Evolutionary conservation across 2,797 vertebrate genomes (phyloP).

Genomic region (Ptychobarbus kaznakovi): DNA sequence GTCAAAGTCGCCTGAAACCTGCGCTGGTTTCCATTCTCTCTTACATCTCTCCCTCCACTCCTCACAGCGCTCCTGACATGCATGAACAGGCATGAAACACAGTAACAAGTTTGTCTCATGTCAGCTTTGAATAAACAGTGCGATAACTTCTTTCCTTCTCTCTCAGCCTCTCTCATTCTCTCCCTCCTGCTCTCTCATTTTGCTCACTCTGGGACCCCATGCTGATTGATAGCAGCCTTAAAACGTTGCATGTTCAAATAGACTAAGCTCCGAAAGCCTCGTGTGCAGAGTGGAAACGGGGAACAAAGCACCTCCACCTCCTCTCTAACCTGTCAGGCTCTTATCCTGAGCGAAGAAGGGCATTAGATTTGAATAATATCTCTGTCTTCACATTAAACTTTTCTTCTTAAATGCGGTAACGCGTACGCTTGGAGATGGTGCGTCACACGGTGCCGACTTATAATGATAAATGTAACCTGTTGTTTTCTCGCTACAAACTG

Average conservation of each 20-base stretch:
- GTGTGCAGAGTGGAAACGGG: slow-evolving; percentile 66
- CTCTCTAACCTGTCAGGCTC: slow-evolving; percentile 70
- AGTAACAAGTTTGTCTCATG: slow-evolving; percentile 76
- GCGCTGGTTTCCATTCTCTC: slow-evolving; percentile 55
- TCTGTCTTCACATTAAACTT: slow-evolving; percentile 59
- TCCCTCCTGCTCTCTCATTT: slow-evolving; percentile 58
- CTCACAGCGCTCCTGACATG: slow-evolving; percentile 73
- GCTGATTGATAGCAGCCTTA: slow-evolving; percentile 73
- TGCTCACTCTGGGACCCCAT: slow-evolving; percentile 68
- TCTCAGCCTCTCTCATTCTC: slow-evolving; percentile 30
- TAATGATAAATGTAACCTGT: slow-evolving; percentile 56
- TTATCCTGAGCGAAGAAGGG: slow-evolving; percentile 66
- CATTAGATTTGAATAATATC: slow-evolving; percentile 62
- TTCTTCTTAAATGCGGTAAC: slow-evolving; percentile 38
- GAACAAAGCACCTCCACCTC: slow-evolving; percentile 76
- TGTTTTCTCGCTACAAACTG: slow-evolving; percentile 49
- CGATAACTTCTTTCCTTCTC: slow-evolving; percentile 58
- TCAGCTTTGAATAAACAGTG: slow-evolving; percentile 77
- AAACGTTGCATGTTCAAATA: slow-evolving; percentile 74
- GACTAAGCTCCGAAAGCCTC: slow-evolving; percentile 71
- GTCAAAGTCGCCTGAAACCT: slow-evolving; percentile 61
- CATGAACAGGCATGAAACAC: slow-evolving; percentile 71
- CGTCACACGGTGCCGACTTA: slow-evolving; percentile 42
- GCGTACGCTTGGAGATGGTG: slow-evolving; percentile 49
- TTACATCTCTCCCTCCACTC: slow-evolving; percentile 63